Evolutionary conservation across 2,113 vertebrate species (phyloP), one percentile per base, ranked within the genome.

Genomic region (Poeciliopsis occidentalis): DNA sequence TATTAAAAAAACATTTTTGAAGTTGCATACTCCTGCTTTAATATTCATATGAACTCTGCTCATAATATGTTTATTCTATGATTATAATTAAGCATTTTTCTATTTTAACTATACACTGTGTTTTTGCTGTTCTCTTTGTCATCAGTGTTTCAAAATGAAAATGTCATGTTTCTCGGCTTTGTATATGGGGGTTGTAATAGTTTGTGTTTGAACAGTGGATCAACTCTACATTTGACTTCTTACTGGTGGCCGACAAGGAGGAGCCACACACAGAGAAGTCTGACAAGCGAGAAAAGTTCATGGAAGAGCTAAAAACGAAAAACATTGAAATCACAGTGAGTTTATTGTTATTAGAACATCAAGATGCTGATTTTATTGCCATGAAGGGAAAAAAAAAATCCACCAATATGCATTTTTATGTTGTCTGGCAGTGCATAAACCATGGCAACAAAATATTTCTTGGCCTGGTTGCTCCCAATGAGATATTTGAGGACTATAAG

Each of bases 281-380:
- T 39, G 24, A 22, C 29, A 95, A 88, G 87, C 95, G 92, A 77
- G 71, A n/a, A n/a, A 90, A 75, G n/a, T 98, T 96, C 68, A 90
- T 96, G 47, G 37, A 87, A 0, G 76, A 92, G 68, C 91, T 98
- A 4, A 6, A 81, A 66, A 82, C 63, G 30, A 97, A 95, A 64
- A 94, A 95, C 1, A 94, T 98, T 51, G 60, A 2, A 0, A 84
- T 94, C 73, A 94, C 92, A 67, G 97, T 99, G 84, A 94, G 94
- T 87, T 31, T 57, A 41, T 37, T 57, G 34, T 37, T 29, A n/a
- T 19, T n/a, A 47, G 27, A 41, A 41, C 7, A n/a, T 12, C 8
- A 0, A 30, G 5, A 57, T 12, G 2, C 26, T 2, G 64, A 30
- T 4, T n/a, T 34, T 30, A 0, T 8, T 13, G 41, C 1, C 30